A percentile compares a stretch with the other conserved stretches of the same genome.
Evolutionary conservation across 2,888 invertebrate species (phyloP).

Genomic region (Muscina levida): DNA sequence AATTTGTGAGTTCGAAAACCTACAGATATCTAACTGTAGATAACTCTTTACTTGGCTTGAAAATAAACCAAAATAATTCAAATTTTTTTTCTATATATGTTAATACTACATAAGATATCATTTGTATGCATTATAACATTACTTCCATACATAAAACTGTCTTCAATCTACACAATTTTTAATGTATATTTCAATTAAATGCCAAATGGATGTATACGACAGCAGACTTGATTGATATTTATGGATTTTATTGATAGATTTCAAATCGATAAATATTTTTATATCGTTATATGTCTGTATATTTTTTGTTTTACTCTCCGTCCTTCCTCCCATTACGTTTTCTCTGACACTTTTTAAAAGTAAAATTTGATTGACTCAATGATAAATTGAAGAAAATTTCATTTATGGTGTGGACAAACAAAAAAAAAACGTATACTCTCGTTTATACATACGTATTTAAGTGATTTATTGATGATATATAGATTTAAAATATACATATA

Average conservation of each 20-base stretch:
- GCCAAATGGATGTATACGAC: constrained; percentile 22
- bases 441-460: background rate
- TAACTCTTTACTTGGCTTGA: no score
- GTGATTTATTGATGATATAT: constrained; percentile 5
- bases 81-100: no score
- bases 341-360: no score
- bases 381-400: constrained; percentile 1
- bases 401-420: background rate
- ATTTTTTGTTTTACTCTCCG: background rate
- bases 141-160: no score
- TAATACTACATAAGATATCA: no score
- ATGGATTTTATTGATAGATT: constrained; percentile 43
- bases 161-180: background rate
- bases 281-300: background rate
- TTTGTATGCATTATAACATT: no score
- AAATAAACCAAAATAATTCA: no score
- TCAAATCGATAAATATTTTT: constrained; percentile 21
- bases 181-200: constrained; percentile 18
- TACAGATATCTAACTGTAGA: no score
- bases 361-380: constrained; percentile 16
- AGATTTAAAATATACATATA: background rate
- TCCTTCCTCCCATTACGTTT: background rate
- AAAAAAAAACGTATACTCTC: background rate
- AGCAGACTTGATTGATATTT: constrained; percentile 46
- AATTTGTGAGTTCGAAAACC: no score